Percentiles rank a stretch among this genome's conserved stretches.
Evolutionary conservation across 2,113 vertebrate species (phyloP).

Genomic region (Terrapene triunguis): DNA sequence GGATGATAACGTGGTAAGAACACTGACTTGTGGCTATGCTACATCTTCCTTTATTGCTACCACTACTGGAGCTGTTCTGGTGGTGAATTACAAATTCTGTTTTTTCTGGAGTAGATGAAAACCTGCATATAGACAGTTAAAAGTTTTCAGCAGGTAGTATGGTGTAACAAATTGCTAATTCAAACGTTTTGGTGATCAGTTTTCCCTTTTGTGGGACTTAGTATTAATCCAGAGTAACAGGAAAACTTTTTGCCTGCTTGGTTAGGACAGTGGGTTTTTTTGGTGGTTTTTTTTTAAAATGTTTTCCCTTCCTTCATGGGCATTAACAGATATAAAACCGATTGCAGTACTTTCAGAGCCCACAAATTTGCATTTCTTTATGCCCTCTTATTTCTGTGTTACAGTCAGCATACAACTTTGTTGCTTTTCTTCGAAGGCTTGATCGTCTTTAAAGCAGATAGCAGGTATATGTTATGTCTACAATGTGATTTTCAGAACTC

Average conservation of each 20-base stretch:
- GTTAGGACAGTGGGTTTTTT: background rate
- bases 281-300: background rate
- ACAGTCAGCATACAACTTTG: background rate
- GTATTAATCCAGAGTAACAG: background rate
- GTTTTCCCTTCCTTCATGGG: background rate
- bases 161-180: background rate
- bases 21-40: background rate
- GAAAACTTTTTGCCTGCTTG: background rate
- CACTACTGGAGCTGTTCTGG: background rate
- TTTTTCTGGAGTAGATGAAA: background rate
- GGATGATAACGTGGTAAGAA: background rate
- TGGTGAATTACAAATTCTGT: background rate
- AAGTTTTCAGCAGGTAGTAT: background rate
- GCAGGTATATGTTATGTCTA: background rate
- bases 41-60: background rate
- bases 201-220: conserved; percentile 1
- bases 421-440: background rate
- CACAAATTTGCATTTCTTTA: background rate
- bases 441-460: background rate
- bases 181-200: background rate
- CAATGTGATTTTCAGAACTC: background rate
- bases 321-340: background rate
- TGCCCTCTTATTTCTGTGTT: background rate
- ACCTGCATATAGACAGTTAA: background rate
- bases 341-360: background rate